Evolutionary conservation across 1,140 invertebrate genomes (phyloP).

Genomic region (Drosophila bipectinata): DNA sequence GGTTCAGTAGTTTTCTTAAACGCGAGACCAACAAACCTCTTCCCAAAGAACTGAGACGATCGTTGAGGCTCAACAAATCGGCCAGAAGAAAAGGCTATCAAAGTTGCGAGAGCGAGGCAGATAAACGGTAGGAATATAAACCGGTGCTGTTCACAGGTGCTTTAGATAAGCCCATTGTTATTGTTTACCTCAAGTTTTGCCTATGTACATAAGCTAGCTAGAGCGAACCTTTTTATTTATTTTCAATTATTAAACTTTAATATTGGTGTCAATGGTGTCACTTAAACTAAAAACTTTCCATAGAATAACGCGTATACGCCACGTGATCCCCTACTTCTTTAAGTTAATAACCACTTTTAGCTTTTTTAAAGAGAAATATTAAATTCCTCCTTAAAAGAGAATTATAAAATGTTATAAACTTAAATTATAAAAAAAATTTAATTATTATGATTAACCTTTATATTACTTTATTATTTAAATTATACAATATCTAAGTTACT

Average conservation of each 20-base stretch:
- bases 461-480: too few relatives aligned
- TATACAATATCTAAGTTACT: too few relatives aligned
- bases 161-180: conserved; percentile 52
- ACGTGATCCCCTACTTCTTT: background rate
- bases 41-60: conserved; percentile 73
- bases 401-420: background rate
- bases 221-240: background rate
- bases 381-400: too few relatives aligned
- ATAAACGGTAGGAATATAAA: conserved; percentile 83
- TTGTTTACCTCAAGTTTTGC: conserved; percentile 28
- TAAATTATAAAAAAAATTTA: too few relatives aligned
- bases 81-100: conserved; percentile 84
- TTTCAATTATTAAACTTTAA: background rate
- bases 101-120: conserved; percentile 85
- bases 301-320: background rate
- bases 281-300: background rate
- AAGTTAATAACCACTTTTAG: background rate
- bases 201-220: conserved; percentile 10
- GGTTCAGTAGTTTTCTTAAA: conserved; percentile 43
- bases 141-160: background rate
- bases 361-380: too few relatives aligned
- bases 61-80: conserved; percentile 77
- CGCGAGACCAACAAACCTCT: conserved; percentile 70
- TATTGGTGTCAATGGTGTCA: background rate
- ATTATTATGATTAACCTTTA: too few relatives aligned